Percentiles rank a stretch among this genome's conserved stretches.
Conservation (phyloP, 2,797 vertebrate genomes). For the Phoebastria nigripes region DNA sequence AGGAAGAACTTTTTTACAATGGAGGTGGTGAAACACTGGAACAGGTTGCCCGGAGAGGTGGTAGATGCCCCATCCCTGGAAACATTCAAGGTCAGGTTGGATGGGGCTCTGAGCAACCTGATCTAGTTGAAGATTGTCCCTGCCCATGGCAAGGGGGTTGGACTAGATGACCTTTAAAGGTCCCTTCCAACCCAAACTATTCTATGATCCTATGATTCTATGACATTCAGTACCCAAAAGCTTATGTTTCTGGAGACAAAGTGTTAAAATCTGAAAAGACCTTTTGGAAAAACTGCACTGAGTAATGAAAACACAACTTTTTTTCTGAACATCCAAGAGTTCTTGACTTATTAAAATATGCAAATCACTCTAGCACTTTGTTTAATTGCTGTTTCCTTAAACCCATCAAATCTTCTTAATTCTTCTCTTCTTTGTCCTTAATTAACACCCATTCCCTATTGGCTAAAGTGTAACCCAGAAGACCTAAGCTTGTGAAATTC, state of each 20-base stretch:
- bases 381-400: constrained; percentile 67
- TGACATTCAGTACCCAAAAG: background rate
- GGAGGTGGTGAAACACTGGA: too few species aligned
- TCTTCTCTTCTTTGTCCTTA: constrained; percentile 50
- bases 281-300: background rate
- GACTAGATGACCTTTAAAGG: too few species aligned
- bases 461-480: constrained; percentile 38
- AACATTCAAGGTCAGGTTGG: too few species aligned
- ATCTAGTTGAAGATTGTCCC: too few species aligned
- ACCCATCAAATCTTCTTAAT: constrained; percentile 61
- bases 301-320: constrained; percentile 8
- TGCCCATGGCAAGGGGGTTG: too few species aligned
- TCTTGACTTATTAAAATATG: constrained; percentile 59
- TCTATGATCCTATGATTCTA: too few species aligned
- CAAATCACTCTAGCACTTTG: constrained; percentile 41
- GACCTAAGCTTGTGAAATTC: constrained; percentile 38
- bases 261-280: background rate
- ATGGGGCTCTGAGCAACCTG: too few species aligned
- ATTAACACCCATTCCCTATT: constrained; percentile 51
- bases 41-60: too few species aligned
- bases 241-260: background rate
- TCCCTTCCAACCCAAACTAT: too few species aligned
- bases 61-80: too few species aligned
- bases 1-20: too few species aligned
- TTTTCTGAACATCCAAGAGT: constrained; percentile 22